A percentile compares a stretch with the other conserved stretches of the same genome.
phyloP scores from a whole-genome alignment of 92 coral and sea anemone genomes.

The Chrysogorgia sp. region DNA sequence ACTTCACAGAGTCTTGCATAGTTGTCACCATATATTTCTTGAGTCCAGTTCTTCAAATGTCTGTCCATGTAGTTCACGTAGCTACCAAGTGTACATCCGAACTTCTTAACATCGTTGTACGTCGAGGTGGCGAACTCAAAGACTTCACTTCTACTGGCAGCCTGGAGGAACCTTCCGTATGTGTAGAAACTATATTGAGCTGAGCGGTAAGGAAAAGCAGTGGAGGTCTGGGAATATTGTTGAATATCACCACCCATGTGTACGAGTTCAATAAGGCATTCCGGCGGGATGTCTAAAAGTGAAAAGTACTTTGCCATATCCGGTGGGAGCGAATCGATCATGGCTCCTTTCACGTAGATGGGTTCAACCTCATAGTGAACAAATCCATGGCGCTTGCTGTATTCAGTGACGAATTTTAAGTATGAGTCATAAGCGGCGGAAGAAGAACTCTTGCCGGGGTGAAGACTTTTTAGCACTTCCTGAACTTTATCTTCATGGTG shows the following conservation, averaged over 20 bases:
- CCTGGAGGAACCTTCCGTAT: constrained; percentile 69
- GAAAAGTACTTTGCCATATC: constrained; percentile 70
- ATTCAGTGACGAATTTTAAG: constrained; percentile 69
- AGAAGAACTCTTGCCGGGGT: constrained; percentile 52
- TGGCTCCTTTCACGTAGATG: constrained; percentile 75
- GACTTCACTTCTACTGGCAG: constrained; percentile 58
- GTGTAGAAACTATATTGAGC: constrained; percentile 77
- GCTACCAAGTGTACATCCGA: constrained; percentile 75
- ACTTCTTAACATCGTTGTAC: constrained; percentile 63
- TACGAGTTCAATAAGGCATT: constrained; percentile 77
- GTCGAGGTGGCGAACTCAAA: constrained; percentile 72
- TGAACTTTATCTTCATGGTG: constrained; percentile 70
- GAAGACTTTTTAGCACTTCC: constrained; percentile 62
- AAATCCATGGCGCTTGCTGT: constrained; percentile 85
- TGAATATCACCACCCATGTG: constrained; percentile 86
- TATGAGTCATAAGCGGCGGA: constrained; percentile 62
- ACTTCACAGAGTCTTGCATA: constrained; percentile 71
- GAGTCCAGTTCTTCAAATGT: constrained; percentile 70
- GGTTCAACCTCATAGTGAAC: constrained; percentile 86
- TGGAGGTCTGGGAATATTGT: constrained; percentile 61
- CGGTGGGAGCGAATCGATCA: constrained; percentile 67
- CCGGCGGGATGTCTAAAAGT: constrained; percentile 61
- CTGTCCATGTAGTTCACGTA: constrained; percentile 83
- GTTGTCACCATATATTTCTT: constrained; percentile 72
- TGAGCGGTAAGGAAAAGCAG: constrained; percentile 69